Base-by-base conservation (phyloP, 2,888 invertebrate species). In the Ectropis crepuscularia region DNA sequence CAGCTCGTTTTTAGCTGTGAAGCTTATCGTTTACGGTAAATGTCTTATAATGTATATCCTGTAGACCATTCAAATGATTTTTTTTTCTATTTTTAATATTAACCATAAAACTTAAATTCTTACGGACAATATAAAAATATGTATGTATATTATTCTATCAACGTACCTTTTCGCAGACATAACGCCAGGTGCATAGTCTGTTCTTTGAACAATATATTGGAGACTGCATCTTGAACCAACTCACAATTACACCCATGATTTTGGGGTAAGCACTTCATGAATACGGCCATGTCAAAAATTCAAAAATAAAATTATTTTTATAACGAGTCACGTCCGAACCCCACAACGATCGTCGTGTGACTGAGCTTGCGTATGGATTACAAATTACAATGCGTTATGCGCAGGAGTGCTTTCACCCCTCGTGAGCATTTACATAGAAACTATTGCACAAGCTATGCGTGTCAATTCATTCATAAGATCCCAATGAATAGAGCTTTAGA, bases 241-340 rank as follows among this genome's bases (percentile, higher is more conserved):
- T 68, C 67, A 58, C 71, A 71, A 6, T 57, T 50, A 46, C 68
- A 69, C 49, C 68, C 59, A 57, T 65, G 53, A 37, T 63, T 54
- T 61, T 71, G 65, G 0, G 68, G 61, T 7, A 68, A 36, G 47
- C 71, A 71, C 46, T 68, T 57, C 37, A 69, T 53, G 36, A 38
- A 71, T 28, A 68, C 63, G 2, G 66, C 53, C 60, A 69, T 65
- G 61, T 45, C 10, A 16, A 28, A 43, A 36, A 39, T 7, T 12
- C 11, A 10, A 11, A 10, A 16, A 5, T 16, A 50, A 36, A 53
- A n/a, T 51, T 12, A 11, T 38, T 12, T 38, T 51, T 39, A 38
- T 42, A n/a, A n/a, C 5, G 38, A 5, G 12, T 6, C 7, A 38
- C 64, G 57, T 53, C 51, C n/a, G 16, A 36, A 5, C 16, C 6